phyloP scores from a whole-genome alignment of 1,140 invertebrate genomes.

The Drosophila baimaii region DNA sequence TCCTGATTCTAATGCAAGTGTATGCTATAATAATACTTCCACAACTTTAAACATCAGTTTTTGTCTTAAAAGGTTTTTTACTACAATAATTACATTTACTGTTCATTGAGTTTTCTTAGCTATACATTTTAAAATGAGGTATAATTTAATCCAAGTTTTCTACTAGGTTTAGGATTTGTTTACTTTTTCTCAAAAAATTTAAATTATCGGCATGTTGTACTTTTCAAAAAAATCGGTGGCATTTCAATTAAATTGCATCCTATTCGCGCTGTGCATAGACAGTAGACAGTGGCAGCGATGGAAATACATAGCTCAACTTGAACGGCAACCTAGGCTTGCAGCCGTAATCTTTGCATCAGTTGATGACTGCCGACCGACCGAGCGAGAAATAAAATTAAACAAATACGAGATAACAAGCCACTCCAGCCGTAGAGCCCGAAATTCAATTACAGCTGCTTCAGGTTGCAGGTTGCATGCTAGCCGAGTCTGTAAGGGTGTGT shows the following conservation, averaged over 20 bases:
- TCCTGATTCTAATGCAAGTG: no score
- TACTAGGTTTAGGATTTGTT: not conserved
- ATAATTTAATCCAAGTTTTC: not conserved
- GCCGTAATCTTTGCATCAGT: slow-evolving; percentile 67
- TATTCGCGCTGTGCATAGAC: not conserved
- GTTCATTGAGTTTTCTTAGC: no score
- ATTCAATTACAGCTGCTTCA: slow-evolving; percentile 60
- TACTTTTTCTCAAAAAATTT: no score
- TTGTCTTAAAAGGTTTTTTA: no score
- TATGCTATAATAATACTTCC: no score
- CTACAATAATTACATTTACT: no score
- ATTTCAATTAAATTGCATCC: not conserved
- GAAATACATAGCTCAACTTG: slow-evolving; percentile 25
- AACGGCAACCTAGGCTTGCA: slow-evolving; percentile 14
- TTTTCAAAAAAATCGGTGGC: not conserved
- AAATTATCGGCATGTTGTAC: no score
- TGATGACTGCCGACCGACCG: slow-evolving; percentile 35
- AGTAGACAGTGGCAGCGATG: not conserved
- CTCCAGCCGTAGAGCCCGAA: slow-evolving; percentile 39
- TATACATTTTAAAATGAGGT: no score
- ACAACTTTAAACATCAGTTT: no score
- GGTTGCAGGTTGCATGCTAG: slow-evolving; percentile 44
- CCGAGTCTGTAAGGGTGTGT: slow-evolving; percentile 6
- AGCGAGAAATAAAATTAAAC: slow-evolving; percentile 66
- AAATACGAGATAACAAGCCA: slow-evolving; percentile 62